phyloP scores from a whole-genome alignment of 2,888 invertebrate species.

The Ferrisia virgata region DNA sequence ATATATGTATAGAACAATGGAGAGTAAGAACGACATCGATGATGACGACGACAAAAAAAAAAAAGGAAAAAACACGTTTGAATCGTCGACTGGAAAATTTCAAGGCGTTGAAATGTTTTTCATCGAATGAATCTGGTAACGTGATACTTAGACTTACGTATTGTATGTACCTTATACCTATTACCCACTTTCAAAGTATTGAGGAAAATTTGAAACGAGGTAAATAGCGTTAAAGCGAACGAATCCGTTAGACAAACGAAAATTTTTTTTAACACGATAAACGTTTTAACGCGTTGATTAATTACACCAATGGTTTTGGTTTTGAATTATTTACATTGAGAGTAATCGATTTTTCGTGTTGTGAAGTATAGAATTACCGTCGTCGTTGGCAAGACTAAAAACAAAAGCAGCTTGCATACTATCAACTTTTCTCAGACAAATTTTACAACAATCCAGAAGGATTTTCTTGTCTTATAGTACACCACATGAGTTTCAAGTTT shows the following conservation, averaged over 20 bases:
- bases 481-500: no score
- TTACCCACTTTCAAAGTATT: not conserved
- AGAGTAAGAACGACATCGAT: no score
- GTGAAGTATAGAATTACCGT: not conserved
- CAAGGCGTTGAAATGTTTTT: not conserved
- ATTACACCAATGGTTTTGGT: constrained; percentile 16
- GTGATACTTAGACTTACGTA: not conserved
- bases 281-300: constrained; percentile 16
- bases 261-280: not conserved
- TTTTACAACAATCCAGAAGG: not conserved
- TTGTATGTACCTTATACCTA: no score
- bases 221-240: not conserved
- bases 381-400: not conserved
- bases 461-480: not conserved
- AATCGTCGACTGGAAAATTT: not conserved
- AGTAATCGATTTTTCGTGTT: constrained; percentile 20
- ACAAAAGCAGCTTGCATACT: not conserved
- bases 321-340: constrained; percentile 12
- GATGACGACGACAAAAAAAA: no score
- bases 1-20: no score
- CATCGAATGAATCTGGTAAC: not conserved
- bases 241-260: not conserved
- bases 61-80: not conserved
- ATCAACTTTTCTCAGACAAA: not conserved
- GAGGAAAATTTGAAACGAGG: not conserved